Percentiles rank a stretch among this genome's conserved stretches.
phyloP scores from a whole-genome alignment of 1,140 invertebrate genomes.

The Manduca sexta region DNA sequence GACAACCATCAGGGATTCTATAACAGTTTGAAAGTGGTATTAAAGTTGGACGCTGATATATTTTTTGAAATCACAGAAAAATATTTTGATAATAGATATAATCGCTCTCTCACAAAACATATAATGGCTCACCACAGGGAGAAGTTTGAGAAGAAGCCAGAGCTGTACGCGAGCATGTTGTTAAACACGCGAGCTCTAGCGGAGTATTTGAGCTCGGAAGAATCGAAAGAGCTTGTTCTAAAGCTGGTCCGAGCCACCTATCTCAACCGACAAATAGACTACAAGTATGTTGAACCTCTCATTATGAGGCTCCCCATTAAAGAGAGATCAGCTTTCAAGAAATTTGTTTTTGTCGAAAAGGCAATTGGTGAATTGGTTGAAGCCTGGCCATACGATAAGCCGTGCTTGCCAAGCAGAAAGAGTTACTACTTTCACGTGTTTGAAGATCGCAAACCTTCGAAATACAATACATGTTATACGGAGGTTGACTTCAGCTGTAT shows the following conservation, averaged over 20 bases:
- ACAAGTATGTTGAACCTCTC: no score
- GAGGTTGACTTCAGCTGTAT: no score
- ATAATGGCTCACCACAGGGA: conserved; percentile 35
- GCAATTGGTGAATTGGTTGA: conserved; percentile 21
- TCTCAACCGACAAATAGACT: no score
- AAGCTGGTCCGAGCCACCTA: no score
- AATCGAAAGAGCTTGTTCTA: no score
- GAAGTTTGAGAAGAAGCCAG: conserved; percentile 30
- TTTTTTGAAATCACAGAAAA: conserved; percentile 18
- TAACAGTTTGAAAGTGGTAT: conserved; percentile 1
- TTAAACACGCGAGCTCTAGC: no score
- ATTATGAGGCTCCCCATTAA: conserved; percentile 2
- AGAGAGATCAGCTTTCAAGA: conserved; percentile 32
- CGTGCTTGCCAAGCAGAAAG: conserved; percentile 4
- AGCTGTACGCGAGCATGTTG: conserved; percentile 43
- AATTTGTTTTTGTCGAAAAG: conserved; percentile 39
- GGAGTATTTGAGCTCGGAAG: no score
- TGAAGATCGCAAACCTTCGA: background rate
- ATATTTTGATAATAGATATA: conserved; percentile 2
- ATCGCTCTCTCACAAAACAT: conserved; percentile 19
- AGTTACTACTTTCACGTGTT: background rate
- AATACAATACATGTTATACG: background rate
- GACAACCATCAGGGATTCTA: background rate
- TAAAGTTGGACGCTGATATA: background rate
- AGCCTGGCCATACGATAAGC: conserved; percentile 30